Evolutionary conservation across 2,888 invertebrate species (phyloP).

Genomic region (Trachelus troglodyta): DNA sequence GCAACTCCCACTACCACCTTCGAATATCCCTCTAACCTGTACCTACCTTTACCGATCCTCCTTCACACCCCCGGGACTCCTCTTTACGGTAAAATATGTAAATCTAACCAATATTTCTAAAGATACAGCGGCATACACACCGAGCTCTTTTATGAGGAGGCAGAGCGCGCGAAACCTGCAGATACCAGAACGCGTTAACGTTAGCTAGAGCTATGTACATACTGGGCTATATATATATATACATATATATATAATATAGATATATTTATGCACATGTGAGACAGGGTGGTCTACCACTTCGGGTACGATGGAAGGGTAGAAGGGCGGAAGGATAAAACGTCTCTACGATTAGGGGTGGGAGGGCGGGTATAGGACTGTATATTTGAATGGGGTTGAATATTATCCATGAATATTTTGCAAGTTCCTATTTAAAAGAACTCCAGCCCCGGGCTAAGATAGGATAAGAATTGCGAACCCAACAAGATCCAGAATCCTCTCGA

Average conservation of each 20-base stretch:
- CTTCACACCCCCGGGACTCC: conserved; percentile 34
- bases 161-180: conserved; percentile 48
- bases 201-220: neutral
- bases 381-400: conserved; percentile 51
- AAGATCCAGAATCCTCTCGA: neutral
- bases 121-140: conserved; percentile 46
- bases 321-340: conserved; percentile 11
- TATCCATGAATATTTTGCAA: conserved; percentile 58
- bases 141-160: conserved; percentile 54
- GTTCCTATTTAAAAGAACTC: conserved; percentile 40
- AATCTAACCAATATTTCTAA: conserved; percentile 65
- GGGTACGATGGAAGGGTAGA: neutral
- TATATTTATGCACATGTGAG: conserved; percentile 1
- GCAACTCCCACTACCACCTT: conserved; percentile 31
- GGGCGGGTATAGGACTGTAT: conserved; percentile 18
- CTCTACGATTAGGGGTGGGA: neutral
- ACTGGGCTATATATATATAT: neutral
- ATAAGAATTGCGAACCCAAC: neutral
- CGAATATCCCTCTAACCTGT: conserved; percentile 24
- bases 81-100: conserved; percentile 63
- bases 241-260: conserved; percentile 15
- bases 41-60: neutral
- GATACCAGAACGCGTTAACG: conserved; percentile 24
- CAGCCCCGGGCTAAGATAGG: conserved; percentile 15
- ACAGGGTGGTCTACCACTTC: neutral